phyloP scores from a whole-genome alignment of 2,888 invertebrate genomes.

The Sepiola atlantica region DNA sequence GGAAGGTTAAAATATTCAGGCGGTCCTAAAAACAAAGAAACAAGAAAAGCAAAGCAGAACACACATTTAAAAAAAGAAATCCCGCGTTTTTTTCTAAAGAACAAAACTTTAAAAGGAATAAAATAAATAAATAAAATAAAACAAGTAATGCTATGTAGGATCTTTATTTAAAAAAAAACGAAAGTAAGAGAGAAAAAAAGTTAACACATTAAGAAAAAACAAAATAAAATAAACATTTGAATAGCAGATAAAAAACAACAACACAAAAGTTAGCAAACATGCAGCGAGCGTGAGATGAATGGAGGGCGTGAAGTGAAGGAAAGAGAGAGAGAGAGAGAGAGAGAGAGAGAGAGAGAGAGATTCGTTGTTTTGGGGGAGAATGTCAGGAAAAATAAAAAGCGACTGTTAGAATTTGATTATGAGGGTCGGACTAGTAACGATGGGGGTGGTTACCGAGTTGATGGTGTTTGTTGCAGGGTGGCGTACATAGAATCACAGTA shows the following conservation, averaged over 20 bases:
- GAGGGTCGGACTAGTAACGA: background rate
- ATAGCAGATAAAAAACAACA: background rate
- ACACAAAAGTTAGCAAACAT: background rate
- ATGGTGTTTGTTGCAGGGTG: background rate
- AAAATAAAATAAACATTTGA: background rate
- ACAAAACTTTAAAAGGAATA: too few species aligned
- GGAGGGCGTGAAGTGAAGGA: background rate
- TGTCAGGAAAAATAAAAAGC: background rate
- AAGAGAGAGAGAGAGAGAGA: background rate
- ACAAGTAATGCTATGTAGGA: background rate
- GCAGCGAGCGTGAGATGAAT: background rate
- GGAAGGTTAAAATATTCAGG: background rate
- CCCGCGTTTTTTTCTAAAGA: background rate
- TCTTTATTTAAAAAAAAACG: background rate
- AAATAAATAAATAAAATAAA: background rate
- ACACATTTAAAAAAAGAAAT: background rate
- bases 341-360: slow-evolving; percentile 6
- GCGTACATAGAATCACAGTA: background rate
- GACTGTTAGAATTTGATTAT: background rate
- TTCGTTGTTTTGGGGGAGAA: background rate
- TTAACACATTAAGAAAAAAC: background rate
- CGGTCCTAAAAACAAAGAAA: background rate
- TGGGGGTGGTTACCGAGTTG: background rate
- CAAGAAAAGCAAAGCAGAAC: background rate
- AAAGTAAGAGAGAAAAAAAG: background rate